Evolutionary conservation across 2,888 invertebrate genomes (phyloP).

Genomic region (Agriotes lineatus): DNA sequence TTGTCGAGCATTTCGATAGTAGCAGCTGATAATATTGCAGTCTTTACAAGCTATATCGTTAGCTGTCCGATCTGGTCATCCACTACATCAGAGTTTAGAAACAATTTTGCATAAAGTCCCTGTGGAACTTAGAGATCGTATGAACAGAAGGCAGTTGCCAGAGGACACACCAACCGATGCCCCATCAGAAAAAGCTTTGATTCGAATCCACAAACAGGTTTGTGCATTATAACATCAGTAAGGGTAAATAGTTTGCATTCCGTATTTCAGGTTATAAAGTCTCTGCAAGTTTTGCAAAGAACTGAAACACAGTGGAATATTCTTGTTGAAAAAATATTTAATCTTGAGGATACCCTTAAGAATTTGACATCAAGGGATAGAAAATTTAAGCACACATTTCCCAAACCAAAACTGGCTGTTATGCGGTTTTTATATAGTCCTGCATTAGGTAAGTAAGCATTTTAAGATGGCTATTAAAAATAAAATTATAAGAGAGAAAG

Average conservation of each 20-base stretch:
- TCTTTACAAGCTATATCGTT: conserved; percentile 87
- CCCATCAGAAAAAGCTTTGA: conserved; percentile 87
- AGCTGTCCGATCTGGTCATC: conserved; percentile 81
- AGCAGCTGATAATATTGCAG: conserved; percentile 62
- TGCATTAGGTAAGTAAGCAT: conserved; percentile 75
- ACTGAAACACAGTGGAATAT: conserved; percentile 95
- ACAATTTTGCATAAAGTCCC: conserved; percentile 92
- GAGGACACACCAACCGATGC: conserved; percentile 72
- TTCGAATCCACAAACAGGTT: conserved; percentile 92
- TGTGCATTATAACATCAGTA: too few species aligned
- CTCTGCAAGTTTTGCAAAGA: conserved; percentile 90
- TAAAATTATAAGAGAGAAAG: too few species aligned
- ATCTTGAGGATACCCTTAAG: conserved; percentile 88
- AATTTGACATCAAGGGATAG: conserved; percentile 77
- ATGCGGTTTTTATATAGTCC: conserved; percentile 76
- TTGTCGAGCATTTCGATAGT: not conserved
- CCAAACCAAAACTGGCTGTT: conserved; percentile 71
- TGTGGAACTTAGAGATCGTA: conserved; percentile 79
- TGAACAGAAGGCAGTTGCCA: conserved; percentile 73
- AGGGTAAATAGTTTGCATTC: too few species aligned
- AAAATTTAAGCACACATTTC: conserved; percentile 79
- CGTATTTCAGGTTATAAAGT: conserved; percentile 79
- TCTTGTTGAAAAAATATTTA: conserved; percentile 82
- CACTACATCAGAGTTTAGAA: conserved; percentile 84
- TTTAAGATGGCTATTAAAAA: too few species aligned